These are phyloP conservation scores for Macrophya alboannulata DNA, from an alignment of 2,888 invertebrate species.

Conservation along the genomic window DNA sequence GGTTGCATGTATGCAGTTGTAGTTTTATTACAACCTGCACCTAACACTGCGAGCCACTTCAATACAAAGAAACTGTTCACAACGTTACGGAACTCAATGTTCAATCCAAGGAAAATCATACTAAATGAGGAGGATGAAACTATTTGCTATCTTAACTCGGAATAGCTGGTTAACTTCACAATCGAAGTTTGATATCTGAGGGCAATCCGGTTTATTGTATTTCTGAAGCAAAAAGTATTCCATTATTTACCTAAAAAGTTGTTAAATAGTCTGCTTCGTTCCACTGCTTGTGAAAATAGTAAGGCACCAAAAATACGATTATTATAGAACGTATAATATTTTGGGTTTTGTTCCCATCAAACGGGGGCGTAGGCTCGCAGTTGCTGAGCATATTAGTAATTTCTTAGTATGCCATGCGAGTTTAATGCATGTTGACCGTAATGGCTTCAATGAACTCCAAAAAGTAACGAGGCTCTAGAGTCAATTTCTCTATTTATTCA, in stretches of 20 bases:
- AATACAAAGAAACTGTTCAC: conserved; percentile 43
- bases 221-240: too few species aligned
- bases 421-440: not conserved
- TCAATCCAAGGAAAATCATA: not conserved
- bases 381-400: not conserved
- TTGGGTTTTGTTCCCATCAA: not conserved
- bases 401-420: not conserved
- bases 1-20: conserved; percentile 48
- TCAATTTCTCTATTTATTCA: not conserved
- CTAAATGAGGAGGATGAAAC: not conserved
- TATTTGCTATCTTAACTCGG: not conserved
- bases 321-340: not conserved
- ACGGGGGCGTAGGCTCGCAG: not conserved
- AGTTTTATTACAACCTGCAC: conserved; percentile 47
- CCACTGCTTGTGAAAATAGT: not conserved
- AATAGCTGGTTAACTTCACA: not conserved
- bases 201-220: not conserved
- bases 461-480: not conserved
- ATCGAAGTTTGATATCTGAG: not conserved
- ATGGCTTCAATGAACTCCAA: not conserved
- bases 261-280: not conserved
- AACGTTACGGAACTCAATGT: conserved; percentile 23
- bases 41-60: not conserved
- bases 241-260: not conserved
- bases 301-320: not conserved